Conservation (phyloP, 2,113 vertebrate genomes). For the Sylvia atricapilla region DNA sequence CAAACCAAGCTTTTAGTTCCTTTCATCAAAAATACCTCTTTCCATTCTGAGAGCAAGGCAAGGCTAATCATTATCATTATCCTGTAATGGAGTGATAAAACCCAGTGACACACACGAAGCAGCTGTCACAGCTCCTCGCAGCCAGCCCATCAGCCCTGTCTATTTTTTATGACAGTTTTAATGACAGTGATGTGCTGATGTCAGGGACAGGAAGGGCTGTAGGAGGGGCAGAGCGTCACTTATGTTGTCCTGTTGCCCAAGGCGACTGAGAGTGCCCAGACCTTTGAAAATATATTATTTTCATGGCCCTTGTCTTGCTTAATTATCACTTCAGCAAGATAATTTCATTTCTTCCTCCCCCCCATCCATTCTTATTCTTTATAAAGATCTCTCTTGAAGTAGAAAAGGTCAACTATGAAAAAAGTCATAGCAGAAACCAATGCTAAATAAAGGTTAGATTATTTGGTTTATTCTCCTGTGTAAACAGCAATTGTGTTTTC, state of each 20-base stretch:
- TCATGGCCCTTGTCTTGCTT: conserved; percentile 25
- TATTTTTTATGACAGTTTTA: neutral
- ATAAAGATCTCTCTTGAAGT: neutral
- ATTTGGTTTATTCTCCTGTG: conserved; percentile 10
- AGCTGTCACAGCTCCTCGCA: conserved; percentile 48
- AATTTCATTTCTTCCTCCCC: neutral
- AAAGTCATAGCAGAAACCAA: neutral
- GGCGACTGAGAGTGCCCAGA: neutral
- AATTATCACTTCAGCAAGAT: conserved; percentile 42
- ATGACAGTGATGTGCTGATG: neutral
- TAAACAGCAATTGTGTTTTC: conserved; percentile 3
- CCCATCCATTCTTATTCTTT: neutral
- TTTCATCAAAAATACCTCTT: conserved; percentile 28
- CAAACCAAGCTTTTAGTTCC: conserved; percentile 3
- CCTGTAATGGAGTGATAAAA: conserved; percentile 43
- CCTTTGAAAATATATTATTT: conserved; percentile 24
- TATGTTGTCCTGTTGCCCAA: neutral
- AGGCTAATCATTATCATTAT: conserved; percentile 56
- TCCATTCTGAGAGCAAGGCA: conserved; percentile 20
- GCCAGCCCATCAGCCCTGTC: neutral
- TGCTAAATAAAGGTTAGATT: conserved; percentile 27
- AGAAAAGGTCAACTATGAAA: conserved; percentile 26
- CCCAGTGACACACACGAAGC: conserved; percentile 18
- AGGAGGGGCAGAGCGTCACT: neutral
- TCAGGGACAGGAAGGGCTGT: conserved; percentile 3